Evolutionary conservation across 2,113 vertebrate genomes (phyloP).

Genomic region (Myanophis thanlyinensis): DNA sequence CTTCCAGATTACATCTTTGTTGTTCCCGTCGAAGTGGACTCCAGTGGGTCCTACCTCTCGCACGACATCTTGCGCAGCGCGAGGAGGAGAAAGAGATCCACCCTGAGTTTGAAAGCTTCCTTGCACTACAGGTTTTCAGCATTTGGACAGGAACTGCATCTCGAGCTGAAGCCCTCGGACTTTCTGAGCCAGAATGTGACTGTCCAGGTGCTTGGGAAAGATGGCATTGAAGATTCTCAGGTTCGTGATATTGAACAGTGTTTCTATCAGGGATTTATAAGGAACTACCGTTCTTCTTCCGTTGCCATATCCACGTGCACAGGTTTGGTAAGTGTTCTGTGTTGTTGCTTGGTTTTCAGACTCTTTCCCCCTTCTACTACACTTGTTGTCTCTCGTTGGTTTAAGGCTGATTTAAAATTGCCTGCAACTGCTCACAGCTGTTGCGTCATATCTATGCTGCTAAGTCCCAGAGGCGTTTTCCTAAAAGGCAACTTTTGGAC

Average conservation of each 20-base stretch:
- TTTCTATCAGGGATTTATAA: slow-evolving; percentile 96
- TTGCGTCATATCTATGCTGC: neutral
- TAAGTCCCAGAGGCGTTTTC: neutral
- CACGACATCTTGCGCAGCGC: slow-evolving; percentile 81
- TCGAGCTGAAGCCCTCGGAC: slow-evolving; percentile 84
- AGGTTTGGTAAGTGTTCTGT: slow-evolving; percentile 85
- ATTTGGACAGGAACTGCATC: slow-evolving; percentile 89
- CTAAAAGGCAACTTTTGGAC: neutral
- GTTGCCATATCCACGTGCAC: slow-evolving; percentile 91
- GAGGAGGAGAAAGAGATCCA: slow-evolving; percentile 83
- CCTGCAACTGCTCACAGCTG: neutral
- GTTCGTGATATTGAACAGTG: slow-evolving; percentile 76
- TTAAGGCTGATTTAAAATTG: neutral
- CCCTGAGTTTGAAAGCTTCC: slow-evolving; percentile 64
- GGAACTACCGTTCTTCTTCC: slow-evolving; percentile 83
- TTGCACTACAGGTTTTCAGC: slow-evolving; percentile 91
- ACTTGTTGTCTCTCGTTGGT: neutral
- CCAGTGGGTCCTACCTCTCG: slow-evolving; percentile 80
- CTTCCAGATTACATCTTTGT: slow-evolving; percentile 91
- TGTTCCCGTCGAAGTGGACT: slow-evolving; percentile 89
- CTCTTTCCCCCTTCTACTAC: neutral
- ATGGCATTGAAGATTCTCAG: slow-evolving; percentile 73
- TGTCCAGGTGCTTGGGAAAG: slow-evolving; percentile 82
- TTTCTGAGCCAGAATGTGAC: slow-evolving; percentile 85
- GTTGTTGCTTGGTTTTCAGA: neutral